These are phyloP conservation scores for Alosa sapidissima DNA, from an alignment of 2,797 vertebrate species.

Conservation along the genomic window DNA sequence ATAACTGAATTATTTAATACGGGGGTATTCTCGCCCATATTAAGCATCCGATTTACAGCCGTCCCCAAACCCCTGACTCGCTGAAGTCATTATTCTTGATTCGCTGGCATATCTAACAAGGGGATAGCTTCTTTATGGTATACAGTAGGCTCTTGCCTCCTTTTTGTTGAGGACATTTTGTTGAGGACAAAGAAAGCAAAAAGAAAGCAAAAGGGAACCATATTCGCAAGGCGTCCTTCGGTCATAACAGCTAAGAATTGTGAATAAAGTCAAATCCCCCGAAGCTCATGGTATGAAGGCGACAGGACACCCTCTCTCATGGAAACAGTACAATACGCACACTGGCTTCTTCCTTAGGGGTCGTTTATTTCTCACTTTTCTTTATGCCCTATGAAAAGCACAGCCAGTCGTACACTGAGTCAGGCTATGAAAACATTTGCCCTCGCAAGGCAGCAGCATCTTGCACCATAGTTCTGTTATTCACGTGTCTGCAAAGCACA, in stretches of 20 bases:
- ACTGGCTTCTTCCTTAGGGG: not conserved
- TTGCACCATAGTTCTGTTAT: not conserved
- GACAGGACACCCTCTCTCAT: constrained; percentile 27
- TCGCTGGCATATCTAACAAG: not conserved
- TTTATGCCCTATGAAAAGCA: constrained; percentile 8
- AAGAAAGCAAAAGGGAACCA: not conserved
- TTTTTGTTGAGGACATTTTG: not conserved
- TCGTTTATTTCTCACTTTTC: not conserved
- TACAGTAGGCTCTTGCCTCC: not conserved
- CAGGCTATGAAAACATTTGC: not conserved
- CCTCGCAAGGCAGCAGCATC: not conserved
- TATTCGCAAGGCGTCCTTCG: not conserved
- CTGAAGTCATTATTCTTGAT: not conserved
- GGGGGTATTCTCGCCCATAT: not conserved
- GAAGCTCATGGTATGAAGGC: constrained; percentile 29
- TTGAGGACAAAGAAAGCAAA: not conserved
- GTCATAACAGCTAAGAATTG: not conserved
- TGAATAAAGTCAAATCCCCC: not conserved
- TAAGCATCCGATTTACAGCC: not conserved
- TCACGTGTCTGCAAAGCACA: constrained; percentile 31
- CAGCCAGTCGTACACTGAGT: not conserved
- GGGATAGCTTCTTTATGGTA: not conserved
- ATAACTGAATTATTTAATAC: constrained; percentile 33
- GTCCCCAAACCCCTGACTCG: constrained; percentile 1
- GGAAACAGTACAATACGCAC: constrained; percentile 20